Evolutionary conservation across 2,797 vertebrate species (phyloP), one percentile per base, ranked within the genome.

Genomic region (Astyanax mexicanus): DNA sequence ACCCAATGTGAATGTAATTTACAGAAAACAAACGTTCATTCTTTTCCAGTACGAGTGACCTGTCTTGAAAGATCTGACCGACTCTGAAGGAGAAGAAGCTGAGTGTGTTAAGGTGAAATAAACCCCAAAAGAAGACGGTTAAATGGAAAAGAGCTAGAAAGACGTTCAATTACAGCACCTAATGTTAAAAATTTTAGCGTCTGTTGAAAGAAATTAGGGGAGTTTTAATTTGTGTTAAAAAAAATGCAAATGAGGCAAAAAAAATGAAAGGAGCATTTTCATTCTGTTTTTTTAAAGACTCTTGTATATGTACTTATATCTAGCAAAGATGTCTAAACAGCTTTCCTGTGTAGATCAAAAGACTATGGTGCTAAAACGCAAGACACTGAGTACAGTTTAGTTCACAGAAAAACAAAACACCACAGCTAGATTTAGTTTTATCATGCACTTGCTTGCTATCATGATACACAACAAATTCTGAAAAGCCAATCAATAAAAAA

Each of bases 191-290:
- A 37, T 51, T 72, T 54, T 69, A 65, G 5, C 2, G 38, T 55
- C 71, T 61, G 64, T 47, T 72, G 9, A 72, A 49, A 78, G 10
- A 78, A 32, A 75, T n/a, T n/a, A n/a, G n/a, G n/a, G 55, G 45
- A 60, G 27, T 45, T 32, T 21, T 47, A 27, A n/a, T 9, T 23
- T 62, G 27, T 35, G 27, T 49, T 47, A 35, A 52, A 49, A 52
- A 15, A 47, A 23, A 60, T n/a, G n/a, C n/a, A n/a, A n/a, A n/a
- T n/a, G n/a, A n/a, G n/a, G n/a, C n/a, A n/a, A 8, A 61, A 51
- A 9, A n/a, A 5, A 54, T 38, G 6, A 13, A 64, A 25, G 2
- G 13, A 5, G 17, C 15, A n/a, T n/a, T n/a, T n/a, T n/a, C n/a
- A n/a, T n/a, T n/a, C n/a, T n/a, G n/a, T 35, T 12, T 69, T 40